phyloP scores from a whole-genome alignment of 2,888 invertebrate genomes.

The Trissonchulus latispiculum region DNA sequence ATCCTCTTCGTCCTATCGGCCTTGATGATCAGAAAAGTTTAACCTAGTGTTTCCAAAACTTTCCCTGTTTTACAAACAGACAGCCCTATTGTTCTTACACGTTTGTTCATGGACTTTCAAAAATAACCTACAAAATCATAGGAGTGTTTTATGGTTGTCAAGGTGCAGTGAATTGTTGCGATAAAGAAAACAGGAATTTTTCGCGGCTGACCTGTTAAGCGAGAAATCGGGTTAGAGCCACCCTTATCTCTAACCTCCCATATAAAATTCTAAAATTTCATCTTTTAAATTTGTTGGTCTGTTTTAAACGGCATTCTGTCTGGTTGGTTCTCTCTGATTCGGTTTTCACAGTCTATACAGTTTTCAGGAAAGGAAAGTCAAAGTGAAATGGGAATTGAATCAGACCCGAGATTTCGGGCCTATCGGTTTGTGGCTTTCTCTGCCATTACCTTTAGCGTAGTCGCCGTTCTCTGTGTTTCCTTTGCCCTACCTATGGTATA shows the following conservation, averaged over 20 bases:
- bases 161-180: not conserved
- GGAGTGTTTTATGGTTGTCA: not conserved
- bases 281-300: too few relatives aligned
- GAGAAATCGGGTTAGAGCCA: not conserved
- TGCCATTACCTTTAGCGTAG: slow-evolving; percentile 4
- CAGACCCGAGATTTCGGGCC: slow-evolving; percentile 6
- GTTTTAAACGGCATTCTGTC: not conserved
- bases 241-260: too few relatives aligned
- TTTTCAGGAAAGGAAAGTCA: not conserved
- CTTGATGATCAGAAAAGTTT: too few relatives aligned
- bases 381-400: not conserved
- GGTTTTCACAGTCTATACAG: not conserved
- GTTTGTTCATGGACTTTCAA: too few relatives aligned
- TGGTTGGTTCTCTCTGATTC: not conserved
- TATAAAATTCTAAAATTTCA: too few relatives aligned
- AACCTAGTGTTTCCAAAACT: too few relatives aligned
- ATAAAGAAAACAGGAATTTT: not conserved
- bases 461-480: slow-evolving; percentile 8
- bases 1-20: too few relatives aligned
- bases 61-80: too few relatives aligned
- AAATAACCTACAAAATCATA: not conserved
- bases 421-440: slow-evolving; percentile 13
- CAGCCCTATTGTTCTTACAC: too few relatives aligned
- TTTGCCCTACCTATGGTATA: not conserved
- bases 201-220: not conserved